Conservation (phyloP, 2,888 invertebrate genomes). For the Watsonalla binaria region DNA sequence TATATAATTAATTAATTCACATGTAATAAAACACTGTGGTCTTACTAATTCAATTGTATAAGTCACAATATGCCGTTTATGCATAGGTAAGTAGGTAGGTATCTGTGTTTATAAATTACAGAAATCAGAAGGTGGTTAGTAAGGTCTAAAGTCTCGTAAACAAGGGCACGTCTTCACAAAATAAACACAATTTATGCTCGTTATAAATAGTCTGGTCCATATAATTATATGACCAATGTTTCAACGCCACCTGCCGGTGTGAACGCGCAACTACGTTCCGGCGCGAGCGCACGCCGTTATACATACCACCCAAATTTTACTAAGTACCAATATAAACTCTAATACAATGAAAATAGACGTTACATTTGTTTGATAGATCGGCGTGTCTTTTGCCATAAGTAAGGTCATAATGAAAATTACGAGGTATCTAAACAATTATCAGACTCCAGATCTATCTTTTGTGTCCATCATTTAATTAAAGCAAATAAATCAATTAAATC, state of each 20-base stretch:
- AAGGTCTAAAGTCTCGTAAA: slow-evolving; percentile 13
- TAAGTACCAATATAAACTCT: slow-evolving; percentile 9
- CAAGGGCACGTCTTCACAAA: slow-evolving; percentile 24
- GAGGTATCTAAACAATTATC: slow-evolving; percentile 17
- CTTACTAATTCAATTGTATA: too few species aligned
- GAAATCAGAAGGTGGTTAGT: not conserved
- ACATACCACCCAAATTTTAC: not conserved
- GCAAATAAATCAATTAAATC: slow-evolving; percentile 21
- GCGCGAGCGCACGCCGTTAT: slow-evolving; percentile 14
- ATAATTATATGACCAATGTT: slow-evolving; percentile 58
- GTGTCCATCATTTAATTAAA: slow-evolving; percentile 24
- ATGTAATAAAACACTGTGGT: too few species aligned
- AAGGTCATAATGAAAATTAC: slow-evolving; percentile 6
- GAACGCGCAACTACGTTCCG: slow-evolving; percentile 25
- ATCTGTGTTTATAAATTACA: not conserved
- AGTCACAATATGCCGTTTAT: too few species aligned
- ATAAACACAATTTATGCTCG: slow-evolving; percentile 40
- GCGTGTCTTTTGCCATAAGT: not conserved
- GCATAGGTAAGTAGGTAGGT: too few species aligned
- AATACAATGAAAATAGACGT: not conserved
- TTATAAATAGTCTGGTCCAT: slow-evolving; percentile 45
- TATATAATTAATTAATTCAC: too few species aligned
- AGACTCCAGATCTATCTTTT: slow-evolving; percentile 17
- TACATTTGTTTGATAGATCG: slow-evolving; percentile 9
- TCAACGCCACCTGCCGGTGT: slow-evolving; percentile 55